Evolutionary conservation across 2,113 vertebrate genomes (phyloP), one percentile per base, ranked within the genome.

Genomic region (Datnioides undecimradiatus): DNA sequence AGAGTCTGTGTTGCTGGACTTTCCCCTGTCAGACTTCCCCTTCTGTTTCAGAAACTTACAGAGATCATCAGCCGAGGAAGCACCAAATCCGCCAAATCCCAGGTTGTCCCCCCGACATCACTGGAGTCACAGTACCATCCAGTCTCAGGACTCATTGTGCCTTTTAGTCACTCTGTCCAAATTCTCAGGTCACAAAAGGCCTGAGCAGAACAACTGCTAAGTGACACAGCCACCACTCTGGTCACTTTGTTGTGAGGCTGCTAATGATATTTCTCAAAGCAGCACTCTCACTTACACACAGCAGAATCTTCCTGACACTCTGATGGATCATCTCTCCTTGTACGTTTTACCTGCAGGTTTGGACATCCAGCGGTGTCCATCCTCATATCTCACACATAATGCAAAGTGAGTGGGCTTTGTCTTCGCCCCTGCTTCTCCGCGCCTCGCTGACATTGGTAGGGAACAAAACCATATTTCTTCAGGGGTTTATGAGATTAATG

Each of bases 251-350:
- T 13, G 34, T 57, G 41, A 29, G 59, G 7, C 48, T 8, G 45
- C 54, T 41, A 3, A 58, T 11, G n/a, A 55, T n/a, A 40, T 25
- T 25, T 68, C 46, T 55, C 16, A 36, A 14, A 31, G 14, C 36
- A 23, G 23, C 29, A 54, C 40, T 70, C 73, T 60, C 4, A 6
- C 23, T 59, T 16, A 23, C 48, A 41, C 57, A 14, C 14, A 19
- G 58, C 16, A 17, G 27, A 58, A 46, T 58, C 27, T 51, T 45
- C 14, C 43, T 59, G 57, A 51, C 71, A 73, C 51, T 58, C 71
- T 73, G 68, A 88, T 77, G 36, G 67, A 78, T 79, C 23, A 41
- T 69, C 27, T 67, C 73, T 80, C 45, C 65, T 38, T 68, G 59
- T 31, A 58, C 34, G 48, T 70, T 82, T 69, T 43, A 72, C 70